phyloP scores from a whole-genome alignment of 1,140 invertebrate species.

The Asobara japonica region DNA sequence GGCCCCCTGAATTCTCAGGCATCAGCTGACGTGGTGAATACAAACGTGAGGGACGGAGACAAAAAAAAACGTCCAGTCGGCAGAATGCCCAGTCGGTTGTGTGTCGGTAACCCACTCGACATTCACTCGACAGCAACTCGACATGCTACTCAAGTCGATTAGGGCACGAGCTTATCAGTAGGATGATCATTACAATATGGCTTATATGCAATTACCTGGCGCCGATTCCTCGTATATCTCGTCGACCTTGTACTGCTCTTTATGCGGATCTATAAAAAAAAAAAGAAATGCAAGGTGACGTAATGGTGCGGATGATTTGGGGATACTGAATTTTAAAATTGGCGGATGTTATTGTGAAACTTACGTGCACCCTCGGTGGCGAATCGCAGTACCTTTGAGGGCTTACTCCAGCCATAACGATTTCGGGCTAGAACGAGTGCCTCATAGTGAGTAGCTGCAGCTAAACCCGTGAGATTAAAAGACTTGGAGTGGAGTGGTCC shows the following conservation, averaged over 20 bases:
- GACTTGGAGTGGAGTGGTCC: conserved; percentile 75
- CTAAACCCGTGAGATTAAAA: conserved; percentile 74
- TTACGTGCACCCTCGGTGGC: conserved; percentile 73
- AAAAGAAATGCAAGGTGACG: background rate
- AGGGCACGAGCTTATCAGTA: too few species aligned
- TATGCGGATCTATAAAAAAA: conserved; percentile 5
- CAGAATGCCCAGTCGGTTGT: too few species aligned
- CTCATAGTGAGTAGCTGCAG: conserved; percentile 75
- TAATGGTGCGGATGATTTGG: background rate
- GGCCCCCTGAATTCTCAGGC: too few species aligned
- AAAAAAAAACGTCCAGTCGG: too few species aligned
- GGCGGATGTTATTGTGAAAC: conserved; percentile 39
- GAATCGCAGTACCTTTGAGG: conserved; percentile 73
- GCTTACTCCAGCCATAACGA: conserved; percentile 76
- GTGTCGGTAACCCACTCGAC: too few species aligned
- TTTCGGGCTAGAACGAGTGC: conserved; percentile 76
- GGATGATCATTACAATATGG: too few species aligned
- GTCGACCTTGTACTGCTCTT: conserved; percentile 33
- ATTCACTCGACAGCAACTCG: too few species aligned
- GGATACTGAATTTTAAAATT: conserved; percentile 15
- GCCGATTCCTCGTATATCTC: conserved; percentile 21
- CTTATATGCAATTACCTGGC: conserved; percentile 25
- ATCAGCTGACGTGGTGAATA: too few species aligned
- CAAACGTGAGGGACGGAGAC: too few species aligned
- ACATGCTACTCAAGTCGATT: too few species aligned